phyloP scores from a whole-genome alignment of 2,113 vertebrate species.

The Kryptolebias marmoratus region DNA sequence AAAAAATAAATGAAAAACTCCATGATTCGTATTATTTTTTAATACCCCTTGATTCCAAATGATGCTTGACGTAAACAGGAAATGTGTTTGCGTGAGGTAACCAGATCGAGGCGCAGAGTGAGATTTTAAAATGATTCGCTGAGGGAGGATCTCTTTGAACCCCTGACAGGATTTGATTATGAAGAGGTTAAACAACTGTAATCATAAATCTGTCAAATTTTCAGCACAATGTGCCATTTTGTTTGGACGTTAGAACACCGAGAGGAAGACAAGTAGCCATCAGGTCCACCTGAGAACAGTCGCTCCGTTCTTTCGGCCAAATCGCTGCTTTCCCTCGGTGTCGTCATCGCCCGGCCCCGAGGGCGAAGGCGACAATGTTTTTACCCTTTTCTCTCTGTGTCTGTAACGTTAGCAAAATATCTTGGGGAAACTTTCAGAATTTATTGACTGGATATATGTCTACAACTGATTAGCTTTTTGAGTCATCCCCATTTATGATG shows the following conservation, averaged over 20 bases:
- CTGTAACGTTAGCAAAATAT: too few relatives aligned
- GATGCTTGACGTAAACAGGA: conserved; percentile 49
- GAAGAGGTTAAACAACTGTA: conserved; percentile 75
- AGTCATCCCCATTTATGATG: too few relatives aligned
- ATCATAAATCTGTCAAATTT: conserved; percentile 76
- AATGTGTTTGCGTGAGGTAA: conserved; percentile 40
- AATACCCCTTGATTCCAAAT: conserved; percentile 24
- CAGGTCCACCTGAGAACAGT: conserved; percentile 66
- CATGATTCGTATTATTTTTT: conserved; percentile 35
- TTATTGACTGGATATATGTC: too few relatives aligned
- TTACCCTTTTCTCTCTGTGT: too few relatives aligned
- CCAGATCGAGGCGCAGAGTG: conserved; percentile 13
- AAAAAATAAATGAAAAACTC: conserved; percentile 11
- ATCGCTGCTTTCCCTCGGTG: conserved; percentile 53
- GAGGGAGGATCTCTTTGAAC: conserved; percentile 66
- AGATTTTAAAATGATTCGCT: conserved; percentile 57
- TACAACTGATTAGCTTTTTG: too few relatives aligned
- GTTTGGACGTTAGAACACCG: conserved; percentile 42
- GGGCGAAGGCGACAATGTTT: too few relatives aligned
- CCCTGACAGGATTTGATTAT: conserved; percentile 64
- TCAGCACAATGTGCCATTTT: conserved; percentile 68
- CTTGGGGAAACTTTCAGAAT: too few relatives aligned
- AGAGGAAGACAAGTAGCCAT: conserved; percentile 60
- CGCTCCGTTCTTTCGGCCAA: conserved; percentile 49
- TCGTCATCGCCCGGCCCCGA: neutral